A percentile compares a stretch with the other conserved stretches of the same genome.
Evolutionary conservation across 2,797 vertebrate species (phyloP).

Genomic region (Poeciliopsis infans): DNA sequence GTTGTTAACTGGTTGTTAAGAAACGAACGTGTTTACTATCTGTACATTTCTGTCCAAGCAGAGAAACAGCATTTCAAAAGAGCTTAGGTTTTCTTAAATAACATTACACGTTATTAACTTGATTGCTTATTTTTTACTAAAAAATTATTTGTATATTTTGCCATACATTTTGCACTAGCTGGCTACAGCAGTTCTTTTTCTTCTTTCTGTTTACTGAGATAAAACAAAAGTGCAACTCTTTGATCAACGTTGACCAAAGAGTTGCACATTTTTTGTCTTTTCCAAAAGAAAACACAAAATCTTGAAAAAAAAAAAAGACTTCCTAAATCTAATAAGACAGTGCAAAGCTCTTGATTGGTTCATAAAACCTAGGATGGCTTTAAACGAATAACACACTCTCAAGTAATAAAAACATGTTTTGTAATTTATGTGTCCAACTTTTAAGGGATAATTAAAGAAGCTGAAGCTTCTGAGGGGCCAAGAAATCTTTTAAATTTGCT

Average conservation of each 20-base stretch:
- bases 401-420: conserved; percentile 68
- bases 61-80: too few species aligned
- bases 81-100: too few species aligned
- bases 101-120: background rate
- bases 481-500: conserved; percentile 55
- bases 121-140: background rate
- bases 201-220: conserved; percentile 59
- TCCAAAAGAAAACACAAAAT: conserved; percentile 44
- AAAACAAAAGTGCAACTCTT: conserved; percentile 62
- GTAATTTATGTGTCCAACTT: conserved; percentile 66
- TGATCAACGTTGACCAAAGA: conserved; percentile 55
- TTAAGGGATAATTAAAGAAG: conserved; percentile 71
- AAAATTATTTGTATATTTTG: conserved; percentile 6
- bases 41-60: too few species aligned
- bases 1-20: too few species aligned
- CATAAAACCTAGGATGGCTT: conserved; percentile 60
- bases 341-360: conserved; percentile 60
- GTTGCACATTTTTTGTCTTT: too few species aligned
- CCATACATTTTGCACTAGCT: conserved; percentile 4
- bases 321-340: conserved; percentile 69
- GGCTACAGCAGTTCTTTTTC: conserved; percentile 36
- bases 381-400: conserved; percentile 58
- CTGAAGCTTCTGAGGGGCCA: conserved; percentile 35
- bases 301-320: conserved; percentile 29
- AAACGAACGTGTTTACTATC: too few species aligned